Evolutionary conservation across 2,113 vertebrate species (phyloP).

Genomic region (Eudyptes chrysolophus): DNA sequence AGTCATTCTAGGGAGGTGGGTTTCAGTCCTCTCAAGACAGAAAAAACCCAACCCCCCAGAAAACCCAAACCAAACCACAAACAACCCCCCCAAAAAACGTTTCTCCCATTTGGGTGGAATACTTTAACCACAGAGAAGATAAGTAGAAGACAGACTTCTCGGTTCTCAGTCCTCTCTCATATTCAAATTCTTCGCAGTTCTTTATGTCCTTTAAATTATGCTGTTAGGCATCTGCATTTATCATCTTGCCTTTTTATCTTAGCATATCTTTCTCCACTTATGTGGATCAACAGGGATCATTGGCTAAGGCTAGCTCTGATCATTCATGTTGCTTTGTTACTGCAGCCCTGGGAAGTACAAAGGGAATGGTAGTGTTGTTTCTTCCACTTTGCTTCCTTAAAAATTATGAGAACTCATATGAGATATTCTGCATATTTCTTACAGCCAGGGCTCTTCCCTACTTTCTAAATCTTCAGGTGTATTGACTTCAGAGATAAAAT

Average conservation of each 20-base stretch:
- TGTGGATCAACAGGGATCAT: background rate
- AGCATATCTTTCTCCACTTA: background rate
- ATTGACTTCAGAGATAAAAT: slow-evolving; percentile 1
- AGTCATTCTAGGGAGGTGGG: background rate
- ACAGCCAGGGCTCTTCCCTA: background rate
- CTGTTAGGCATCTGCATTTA: background rate
- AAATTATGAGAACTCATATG: background rate
- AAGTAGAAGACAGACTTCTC: background rate
- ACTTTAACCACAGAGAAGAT: background rate
- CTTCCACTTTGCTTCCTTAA: background rate
- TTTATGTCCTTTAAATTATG: background rate
- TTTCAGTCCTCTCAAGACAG: background rate
- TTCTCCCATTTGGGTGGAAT: background rate
- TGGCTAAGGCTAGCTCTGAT: background rate
- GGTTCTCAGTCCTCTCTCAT: background rate
- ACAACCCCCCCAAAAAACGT: fast-evolving
- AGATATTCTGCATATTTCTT: background rate
- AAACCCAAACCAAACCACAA: background rate
- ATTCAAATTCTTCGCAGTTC: background rate
- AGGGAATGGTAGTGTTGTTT: background rate
- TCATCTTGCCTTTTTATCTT: background rate
- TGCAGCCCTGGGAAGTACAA: background rate
- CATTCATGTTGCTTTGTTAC: background rate
- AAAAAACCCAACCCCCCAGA: background rate
- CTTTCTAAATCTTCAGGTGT: background rate